Base-by-base conservation (phyloP, 2,888 invertebrate genomes). In the Aelia acuminata region DNA sequence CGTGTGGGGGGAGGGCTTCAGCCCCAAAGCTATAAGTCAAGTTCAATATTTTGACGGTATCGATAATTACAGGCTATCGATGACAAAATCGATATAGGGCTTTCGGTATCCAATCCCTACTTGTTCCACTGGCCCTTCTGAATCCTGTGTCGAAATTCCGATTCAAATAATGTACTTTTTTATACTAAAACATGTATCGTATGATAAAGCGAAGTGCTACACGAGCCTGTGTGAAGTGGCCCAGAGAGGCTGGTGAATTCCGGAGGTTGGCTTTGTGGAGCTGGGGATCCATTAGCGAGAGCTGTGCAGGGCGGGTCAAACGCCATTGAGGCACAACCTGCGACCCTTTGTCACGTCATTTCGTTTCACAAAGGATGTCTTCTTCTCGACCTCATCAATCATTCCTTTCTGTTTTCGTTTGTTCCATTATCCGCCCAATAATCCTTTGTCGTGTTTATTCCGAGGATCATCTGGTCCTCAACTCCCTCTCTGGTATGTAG, bases 361-460 rank as follows among this genome's bases (percentile, higher is more conserved):
- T 20, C 63, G 3, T 70, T 20, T 22, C 63, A 70, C 63, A 70
- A 70, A 70, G 31, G 63, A 70, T 31, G 35, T 35, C 63, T 70
- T 70, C 63, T 70, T 70, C 31, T 35, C 63, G 63, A 35, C 63
- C 63, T 70, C 63, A 70, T 70, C 63, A 70, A 70, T 70, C 63
- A 70, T 35, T 15, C 18, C 63, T 70, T 70, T 70, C 63, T 70
- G 63, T 70, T 70, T 70, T 70, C 63, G 63, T 70, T 70, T 70
- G 63, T 70, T 70, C 63, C 35, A 70, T 70, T 70, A 70, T 70
- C 35, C 63, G 18, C 8, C 63, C 63, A 20, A 70, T 70, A 70
- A 70, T 70, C 63, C 63, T 70, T 70, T 70, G 63, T 70, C 5
- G 20, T 70, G 63, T 70, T 70, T 35, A 35, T 70, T 70, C 63